These are phyloP conservation scores for Eulemur mongoz DNA, from an alignment of 2,797 vertebrate species.

Conservation along the genomic window DNA sequence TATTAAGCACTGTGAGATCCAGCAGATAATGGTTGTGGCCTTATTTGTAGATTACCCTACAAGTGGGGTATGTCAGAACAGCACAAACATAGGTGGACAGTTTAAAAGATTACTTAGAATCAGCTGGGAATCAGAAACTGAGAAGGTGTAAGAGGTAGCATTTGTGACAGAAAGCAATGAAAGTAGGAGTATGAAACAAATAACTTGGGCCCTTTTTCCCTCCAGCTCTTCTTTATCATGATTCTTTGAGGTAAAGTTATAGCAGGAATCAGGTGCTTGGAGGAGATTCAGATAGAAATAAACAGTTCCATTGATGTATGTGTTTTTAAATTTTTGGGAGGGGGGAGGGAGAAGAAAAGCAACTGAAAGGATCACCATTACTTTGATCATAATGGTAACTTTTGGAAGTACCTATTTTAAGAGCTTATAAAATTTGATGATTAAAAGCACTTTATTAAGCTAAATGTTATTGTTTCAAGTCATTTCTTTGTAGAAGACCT, in stretches of 20 bases:
- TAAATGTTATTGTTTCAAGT: background rate
- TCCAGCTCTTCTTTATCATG: background rate
- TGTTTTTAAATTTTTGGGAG: background rate
- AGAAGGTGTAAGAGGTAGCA: background rate
- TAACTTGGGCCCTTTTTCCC: background rate
- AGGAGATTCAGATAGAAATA: background rate
- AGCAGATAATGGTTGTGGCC: background rate
- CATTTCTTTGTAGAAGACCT: background rate
- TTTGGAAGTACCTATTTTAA: slow-evolving; percentile 25
- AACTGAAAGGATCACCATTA: background rate
- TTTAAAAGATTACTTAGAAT: background rate
- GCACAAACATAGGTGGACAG: background rate
- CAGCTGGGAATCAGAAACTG: background rate
- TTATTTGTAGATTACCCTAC: background rate
- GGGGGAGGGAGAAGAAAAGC: background rate
- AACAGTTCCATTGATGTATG: background rate
- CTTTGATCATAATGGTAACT: background rate
- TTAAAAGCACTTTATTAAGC: background rate
- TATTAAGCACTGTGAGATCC: background rate
- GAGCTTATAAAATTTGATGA: slow-evolving; percentile 18
- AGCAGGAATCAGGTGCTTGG: background rate
- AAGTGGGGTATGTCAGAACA: background rate
- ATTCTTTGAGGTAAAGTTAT: background rate
- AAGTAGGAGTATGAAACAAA: background rate
- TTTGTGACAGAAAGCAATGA: background rate